Evolutionary conservation across 1,140 invertebrate species (phyloP).

Genomic region (Sycobia sp.): DNA sequence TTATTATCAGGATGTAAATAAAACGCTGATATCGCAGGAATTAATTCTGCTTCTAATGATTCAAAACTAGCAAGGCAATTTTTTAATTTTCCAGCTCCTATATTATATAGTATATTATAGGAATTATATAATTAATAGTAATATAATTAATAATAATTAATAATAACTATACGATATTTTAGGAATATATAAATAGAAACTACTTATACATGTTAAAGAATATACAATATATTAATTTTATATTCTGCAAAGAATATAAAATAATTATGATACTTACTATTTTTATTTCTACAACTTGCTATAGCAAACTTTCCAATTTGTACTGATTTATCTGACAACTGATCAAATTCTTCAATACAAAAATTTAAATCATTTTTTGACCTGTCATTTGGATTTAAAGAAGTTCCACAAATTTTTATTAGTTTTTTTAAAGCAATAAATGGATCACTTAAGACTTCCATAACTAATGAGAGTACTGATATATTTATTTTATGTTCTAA

Average conservation of each 20-base stretch:
- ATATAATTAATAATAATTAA: no score
- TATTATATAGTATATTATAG: no score
- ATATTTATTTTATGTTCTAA: slow-evolving; percentile 58
- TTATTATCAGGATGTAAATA: slow-evolving; percentile 54
- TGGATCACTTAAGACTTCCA: slow-evolving; percentile 58
- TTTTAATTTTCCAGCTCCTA: slow-evolving; percentile 65
- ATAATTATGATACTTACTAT: slow-evolving; percentile 56
- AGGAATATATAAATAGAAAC: no score
- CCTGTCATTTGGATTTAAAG: slow-evolving; percentile 46
- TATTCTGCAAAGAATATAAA: background rate
- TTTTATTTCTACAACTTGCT: slow-evolving; percentile 67
- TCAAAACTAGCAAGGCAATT: slow-evolving; percentile 70
- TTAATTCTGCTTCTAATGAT: slow-evolving; percentile 68
- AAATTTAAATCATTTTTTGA: slow-evolving; percentile 50
- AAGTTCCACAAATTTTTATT: slow-evolving; percentile 53
- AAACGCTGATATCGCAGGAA: slow-evolving; percentile 64
- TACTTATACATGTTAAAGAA: no score
- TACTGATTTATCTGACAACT: slow-evolving; percentile 68
- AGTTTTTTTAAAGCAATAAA: slow-evolving; percentile 52
- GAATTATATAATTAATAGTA: no score
- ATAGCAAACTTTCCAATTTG: slow-evolving; percentile 74
- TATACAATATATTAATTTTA: slow-evolving; percentile 15
- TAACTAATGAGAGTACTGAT: slow-evolving; percentile 54
- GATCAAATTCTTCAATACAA: slow-evolving; percentile 67
- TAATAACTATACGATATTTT: no score